Evolutionary conservation across 53 echinoderm and acorn worm species (phyloP).

Genomic region (Hippasteria phrygiana): DNA sequence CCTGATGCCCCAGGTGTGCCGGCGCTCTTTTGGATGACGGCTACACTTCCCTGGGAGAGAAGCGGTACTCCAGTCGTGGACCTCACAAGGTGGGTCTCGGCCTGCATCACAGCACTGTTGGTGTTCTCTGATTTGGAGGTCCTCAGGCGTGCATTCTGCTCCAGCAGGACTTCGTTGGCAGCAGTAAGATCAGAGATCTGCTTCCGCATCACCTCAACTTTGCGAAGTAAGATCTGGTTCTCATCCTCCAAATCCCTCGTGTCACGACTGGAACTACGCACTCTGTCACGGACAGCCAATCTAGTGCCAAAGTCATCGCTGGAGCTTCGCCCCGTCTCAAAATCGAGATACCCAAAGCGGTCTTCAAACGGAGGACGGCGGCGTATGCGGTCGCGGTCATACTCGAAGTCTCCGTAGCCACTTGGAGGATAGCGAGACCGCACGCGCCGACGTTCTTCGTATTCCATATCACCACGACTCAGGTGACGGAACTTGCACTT

Average conservation of each 20-base stretch:
- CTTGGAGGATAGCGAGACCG: slow-evolving; percentile 19
- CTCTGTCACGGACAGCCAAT: background rate
- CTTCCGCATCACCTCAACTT: slow-evolving; percentile 92
- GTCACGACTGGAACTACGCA: slow-evolving; percentile 50
- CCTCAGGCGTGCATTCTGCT: slow-evolving; percentile 97
- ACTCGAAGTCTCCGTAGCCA: slow-evolving; percentile 65
- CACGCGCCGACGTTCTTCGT: slow-evolving; percentile 75
- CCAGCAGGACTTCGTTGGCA: slow-evolving; percentile 95
- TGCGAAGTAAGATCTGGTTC: slow-evolving; percentile 80
- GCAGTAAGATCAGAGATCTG: slow-evolving; percentile 91
- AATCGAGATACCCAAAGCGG: slow-evolving; percentile 75
- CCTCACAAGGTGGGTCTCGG: slow-evolving; percentile 89
- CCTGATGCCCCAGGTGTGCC: slow-evolving; percentile 67
- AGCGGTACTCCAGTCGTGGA: slow-evolving; percentile 81
- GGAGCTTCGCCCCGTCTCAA: slow-evolving; percentile 43
- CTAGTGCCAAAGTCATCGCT: slow-evolving; percentile 36
- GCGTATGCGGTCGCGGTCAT: slow-evolving; percentile 80
- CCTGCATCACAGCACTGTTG: slow-evolving; percentile 76
- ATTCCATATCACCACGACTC: slow-evolving; percentile 91
- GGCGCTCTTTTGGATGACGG: slow-evolving; percentile 77
- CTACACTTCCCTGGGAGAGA: slow-evolving; percentile 79
- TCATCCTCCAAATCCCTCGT: slow-evolving; percentile 90
- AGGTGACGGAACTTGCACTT: slow-evolving; percentile 92
- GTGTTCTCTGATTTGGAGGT: slow-evolving; percentile 75
- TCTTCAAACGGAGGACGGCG: slow-evolving; percentile 65